These are phyloP conservation scores for Mormyrus hasselquistii DNA, from an alignment of 2,797 vertebrate species.

Conservation along the genomic window DNA sequence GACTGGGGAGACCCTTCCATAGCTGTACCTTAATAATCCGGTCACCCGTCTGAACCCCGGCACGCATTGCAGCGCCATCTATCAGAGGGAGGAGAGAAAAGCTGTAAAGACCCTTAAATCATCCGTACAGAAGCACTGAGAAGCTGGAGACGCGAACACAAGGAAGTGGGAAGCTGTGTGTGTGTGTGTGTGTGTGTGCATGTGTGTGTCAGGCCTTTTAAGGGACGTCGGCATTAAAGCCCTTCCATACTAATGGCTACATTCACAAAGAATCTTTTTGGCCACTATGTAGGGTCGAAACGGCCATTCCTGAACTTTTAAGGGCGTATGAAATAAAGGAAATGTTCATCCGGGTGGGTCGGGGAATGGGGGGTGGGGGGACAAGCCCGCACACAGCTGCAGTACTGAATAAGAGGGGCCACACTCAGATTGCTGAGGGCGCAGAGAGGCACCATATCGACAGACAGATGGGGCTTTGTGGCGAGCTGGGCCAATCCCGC, in stretches of 20 bases:
- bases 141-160: background rate
- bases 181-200: background rate
- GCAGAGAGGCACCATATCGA: background rate
- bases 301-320: background rate
- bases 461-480: conserved; percentile 7
- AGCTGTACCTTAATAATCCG: conserved; percentile 74
- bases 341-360: background rate
- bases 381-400: background rate
- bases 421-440: conserved; percentile 1
- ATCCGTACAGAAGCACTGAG: background rate
- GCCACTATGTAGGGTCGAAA: background rate
- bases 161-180: background rate
- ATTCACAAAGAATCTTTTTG: background rate
- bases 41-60: conserved; percentile 92
- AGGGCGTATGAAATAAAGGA: background rate
- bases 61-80: conserved; percentile 99
- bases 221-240: background rate
- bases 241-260: background rate
- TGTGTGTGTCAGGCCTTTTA: background rate
- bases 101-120: background rate
- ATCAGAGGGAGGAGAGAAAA: background rate
- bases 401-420: background rate
- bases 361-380: background rate
- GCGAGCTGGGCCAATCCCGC: background rate
- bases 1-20: background rate